Conservation (phyloP, 2,888 invertebrate genomes). For the Thumatha senex region DNA sequence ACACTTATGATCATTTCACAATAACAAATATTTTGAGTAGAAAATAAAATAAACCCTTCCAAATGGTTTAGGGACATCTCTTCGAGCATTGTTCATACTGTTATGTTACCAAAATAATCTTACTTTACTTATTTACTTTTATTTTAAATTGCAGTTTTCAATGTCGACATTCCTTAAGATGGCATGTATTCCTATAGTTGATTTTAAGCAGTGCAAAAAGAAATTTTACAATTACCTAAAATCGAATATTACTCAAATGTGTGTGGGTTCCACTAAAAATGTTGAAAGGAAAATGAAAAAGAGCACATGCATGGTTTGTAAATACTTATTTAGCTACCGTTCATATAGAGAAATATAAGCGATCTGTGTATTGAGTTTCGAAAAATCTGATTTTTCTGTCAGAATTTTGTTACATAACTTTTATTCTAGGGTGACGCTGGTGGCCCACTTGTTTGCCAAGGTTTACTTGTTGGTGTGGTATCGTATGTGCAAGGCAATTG, state of each 20-base stretch:
- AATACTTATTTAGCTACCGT: too few relatives aligned
- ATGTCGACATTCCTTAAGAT: slow-evolving; percentile 3
- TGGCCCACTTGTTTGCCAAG: slow-evolving; percentile 45
- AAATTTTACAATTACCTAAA: not conserved
- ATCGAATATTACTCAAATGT: slow-evolving; percentile 3
- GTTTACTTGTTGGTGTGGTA: slow-evolving; percentile 42
- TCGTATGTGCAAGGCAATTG: slow-evolving; percentile 33
- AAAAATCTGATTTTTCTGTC: too few relatives aligned
- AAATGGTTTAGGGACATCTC: too few relatives aligned
- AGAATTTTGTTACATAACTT: too few relatives aligned
- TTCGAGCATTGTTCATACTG: too few relatives aligned
- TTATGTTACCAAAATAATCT: too few relatives aligned
- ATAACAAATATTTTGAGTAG: too few relatives aligned
- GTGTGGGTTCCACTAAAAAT: not conserved
- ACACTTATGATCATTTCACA: too few relatives aligned
- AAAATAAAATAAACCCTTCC: too few relatives aligned
- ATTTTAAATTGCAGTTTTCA: not conserved
- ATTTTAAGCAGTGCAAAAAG: not conserved
- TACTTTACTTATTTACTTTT: too few relatives aligned
- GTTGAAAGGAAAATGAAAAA: not conserved
- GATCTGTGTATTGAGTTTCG: too few relatives aligned
- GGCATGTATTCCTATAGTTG: slow-evolving; percentile 2
- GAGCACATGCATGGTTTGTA: slow-evolving; percentile 1
- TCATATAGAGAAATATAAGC: too few relatives aligned
- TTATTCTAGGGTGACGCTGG: slow-evolving; percentile 45